Percentiles rank a stretch among this genome's conserved stretches.
Evolutionary conservation across 2,888 invertebrate genomes (phyloP).

Genomic region (Ophion ellenae): DNA sequence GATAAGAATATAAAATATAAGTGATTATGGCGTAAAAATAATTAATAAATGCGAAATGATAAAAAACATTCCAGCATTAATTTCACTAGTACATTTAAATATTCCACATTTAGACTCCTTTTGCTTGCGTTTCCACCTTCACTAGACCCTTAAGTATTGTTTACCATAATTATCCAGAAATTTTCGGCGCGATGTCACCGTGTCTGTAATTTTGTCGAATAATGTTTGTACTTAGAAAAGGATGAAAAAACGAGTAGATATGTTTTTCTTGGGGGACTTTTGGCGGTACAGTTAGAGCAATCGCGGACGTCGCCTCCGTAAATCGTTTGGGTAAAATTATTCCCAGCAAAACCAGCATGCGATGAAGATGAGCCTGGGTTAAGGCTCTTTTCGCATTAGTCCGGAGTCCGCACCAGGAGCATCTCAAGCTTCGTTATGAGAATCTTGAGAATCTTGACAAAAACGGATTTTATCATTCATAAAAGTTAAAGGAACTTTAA

Average conservation of each 20-base stretch:
- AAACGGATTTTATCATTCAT: slow-evolving; percentile 12
- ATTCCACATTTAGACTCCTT: no score
- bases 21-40: no score
- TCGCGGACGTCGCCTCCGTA: not conserved
- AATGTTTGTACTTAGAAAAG: not conserved
- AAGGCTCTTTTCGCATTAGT: not conserved
- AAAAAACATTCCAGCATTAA: no score
- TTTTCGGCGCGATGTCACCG: no score
- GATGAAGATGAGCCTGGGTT: not conserved
- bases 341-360: slow-evolving; percentile 3
- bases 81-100: no score
- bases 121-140: no score
- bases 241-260: not conserved
- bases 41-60: no score
- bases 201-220: not conserved
- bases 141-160: no score
- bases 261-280: not conserved
- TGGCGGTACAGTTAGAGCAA: not conserved
- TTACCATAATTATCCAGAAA: no score
- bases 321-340: slow-evolving; percentile 2
- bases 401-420: not conserved
- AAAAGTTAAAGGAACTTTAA: not conserved
- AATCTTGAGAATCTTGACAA: not conserved
- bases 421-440: slow-evolving; percentile 6
- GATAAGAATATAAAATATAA: no score